These are phyloP conservation scores for Spheniscus mendiculus DNA, from an alignment of 2,113 vertebrate genomes.

Conservation along the genomic window DNA sequence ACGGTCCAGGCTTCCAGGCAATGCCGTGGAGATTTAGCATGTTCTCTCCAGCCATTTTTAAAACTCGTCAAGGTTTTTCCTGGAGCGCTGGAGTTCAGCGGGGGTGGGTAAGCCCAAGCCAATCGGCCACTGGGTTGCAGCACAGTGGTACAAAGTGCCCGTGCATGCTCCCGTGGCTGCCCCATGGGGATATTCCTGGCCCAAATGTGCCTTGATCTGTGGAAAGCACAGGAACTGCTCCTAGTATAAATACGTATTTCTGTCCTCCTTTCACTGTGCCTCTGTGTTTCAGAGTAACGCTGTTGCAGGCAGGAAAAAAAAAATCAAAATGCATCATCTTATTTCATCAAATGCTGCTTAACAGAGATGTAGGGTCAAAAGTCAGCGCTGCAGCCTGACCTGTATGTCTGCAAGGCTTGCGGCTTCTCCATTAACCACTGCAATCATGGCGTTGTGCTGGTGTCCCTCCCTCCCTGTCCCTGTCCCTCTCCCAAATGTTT, in stretches of 20 bases:
- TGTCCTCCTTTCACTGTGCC: not conserved
- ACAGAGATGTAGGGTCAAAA: not conserved
- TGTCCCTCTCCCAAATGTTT: not conserved
- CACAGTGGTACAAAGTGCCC: fast-evolving
- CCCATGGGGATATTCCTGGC: fast-evolving
- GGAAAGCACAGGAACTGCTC: not conserved
- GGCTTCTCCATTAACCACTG: not conserved
- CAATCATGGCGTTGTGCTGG: fast-evolving
- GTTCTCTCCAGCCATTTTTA: not conserved
- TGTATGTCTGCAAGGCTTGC: not conserved
- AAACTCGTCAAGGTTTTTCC: not conserved
- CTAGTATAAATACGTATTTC: not conserved
- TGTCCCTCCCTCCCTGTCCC: not conserved
- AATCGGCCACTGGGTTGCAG: fast-evolving
- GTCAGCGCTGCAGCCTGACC: not conserved
- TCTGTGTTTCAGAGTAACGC: not conserved
- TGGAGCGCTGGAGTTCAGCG: fast-evolving
- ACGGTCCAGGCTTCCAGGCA: not conserved
- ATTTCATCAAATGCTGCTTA: not conserved
- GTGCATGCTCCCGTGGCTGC: fast-evolving
- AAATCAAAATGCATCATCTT: not conserved
- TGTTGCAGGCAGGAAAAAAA: not conserved
- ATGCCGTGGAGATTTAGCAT: not conserved
- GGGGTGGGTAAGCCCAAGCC: fast-evolving
- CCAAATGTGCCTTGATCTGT: not conserved